Evolutionary conservation across 2,797 vertebrate genomes (phyloP), one percentile per base, ranked within the genome.

Genomic region (Urophycis tenuis): DNA sequence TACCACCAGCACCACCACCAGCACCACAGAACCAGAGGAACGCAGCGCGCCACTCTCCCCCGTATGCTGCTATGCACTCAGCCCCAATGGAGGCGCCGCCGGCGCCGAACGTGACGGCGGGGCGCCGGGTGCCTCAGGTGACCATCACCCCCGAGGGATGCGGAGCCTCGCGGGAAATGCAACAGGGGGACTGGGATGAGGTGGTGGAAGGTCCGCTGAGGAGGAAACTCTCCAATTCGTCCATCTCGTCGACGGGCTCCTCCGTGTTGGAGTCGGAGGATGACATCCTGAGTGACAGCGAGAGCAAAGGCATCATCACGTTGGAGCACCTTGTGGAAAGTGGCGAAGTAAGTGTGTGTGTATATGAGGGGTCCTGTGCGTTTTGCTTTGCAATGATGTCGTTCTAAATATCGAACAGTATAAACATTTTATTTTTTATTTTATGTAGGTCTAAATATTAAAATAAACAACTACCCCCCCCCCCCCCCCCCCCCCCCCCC

Each of bases 211-310:
- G 91, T 25, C 84, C 88, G 17, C 87, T 94, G 83, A 91, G 94
- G 53, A 95, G 96, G 80, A 92, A 95, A 77, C 93, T 95, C 36
- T 99, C 97, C 90, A 97, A 89, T 88, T 97, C 97, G n/a, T 98
- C 97, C 7, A 89, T 98, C 78, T 98, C 97, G 71, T 98, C 97
- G 79, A 96, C 95, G 0, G 96, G 96, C 25, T 98, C 97, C 75
- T 98, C 96, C 10, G 93, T 91, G 1, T 88, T 92, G 81, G 97
- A 99, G 88, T 98, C 97, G 4, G 97, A 99, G 89, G 97, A 98
- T 75, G 97, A 98, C 70, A 83, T 98, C 73, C 92, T 98, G 78
- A 98, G 96, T 85, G 97, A 98, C 93, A 96, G 91, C 82, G 96
- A 98, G 91, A 95, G 95, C 92, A 95, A 96, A 89, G 96, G 96